These are phyloP conservation scores for Ramphastos sulfuratus DNA, from an alignment of 2,113 vertebrate species.

Conservation along the genomic window DNA sequence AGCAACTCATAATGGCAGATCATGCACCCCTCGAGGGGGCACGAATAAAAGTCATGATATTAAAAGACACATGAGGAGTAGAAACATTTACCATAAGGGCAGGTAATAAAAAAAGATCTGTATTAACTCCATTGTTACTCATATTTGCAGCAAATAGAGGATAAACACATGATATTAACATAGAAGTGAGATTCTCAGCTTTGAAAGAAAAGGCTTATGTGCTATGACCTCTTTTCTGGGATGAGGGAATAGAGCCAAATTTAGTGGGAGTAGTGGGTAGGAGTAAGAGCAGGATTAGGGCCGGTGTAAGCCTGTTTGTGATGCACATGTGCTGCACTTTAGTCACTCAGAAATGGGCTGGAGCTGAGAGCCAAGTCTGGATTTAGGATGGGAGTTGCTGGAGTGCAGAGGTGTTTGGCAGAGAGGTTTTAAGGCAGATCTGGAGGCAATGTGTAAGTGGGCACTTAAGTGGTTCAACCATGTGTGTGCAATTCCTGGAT, in stretches of 20 bases:
- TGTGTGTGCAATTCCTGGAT: not conserved
- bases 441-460: not conserved
- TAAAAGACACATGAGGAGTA: not conserved
- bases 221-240: not conserved
- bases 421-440: not conserved
- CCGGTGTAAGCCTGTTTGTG: accelerated
- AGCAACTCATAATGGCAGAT: not conserved
- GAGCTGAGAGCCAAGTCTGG: not conserved
- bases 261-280: not conserved
- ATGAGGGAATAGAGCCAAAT: not conserved
- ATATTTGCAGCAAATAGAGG: not conserved
- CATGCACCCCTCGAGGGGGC: not conserved
- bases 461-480: not conserved
- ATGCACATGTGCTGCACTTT: accelerated
- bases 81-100: not conserved
- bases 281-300: not conserved
- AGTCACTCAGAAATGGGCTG: accelerated
- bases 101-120: not conserved
- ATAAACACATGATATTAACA: not conserved
- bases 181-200: not conserved
- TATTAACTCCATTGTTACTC: not conserved
- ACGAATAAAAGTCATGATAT: not conserved
- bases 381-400: not conserved
- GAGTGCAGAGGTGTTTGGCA: not conserved
- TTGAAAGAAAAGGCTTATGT: accelerated